phyloP scores from a whole-genome alignment of 2,113 vertebrate species.

The Phylloscopus trochilus region DNA sequence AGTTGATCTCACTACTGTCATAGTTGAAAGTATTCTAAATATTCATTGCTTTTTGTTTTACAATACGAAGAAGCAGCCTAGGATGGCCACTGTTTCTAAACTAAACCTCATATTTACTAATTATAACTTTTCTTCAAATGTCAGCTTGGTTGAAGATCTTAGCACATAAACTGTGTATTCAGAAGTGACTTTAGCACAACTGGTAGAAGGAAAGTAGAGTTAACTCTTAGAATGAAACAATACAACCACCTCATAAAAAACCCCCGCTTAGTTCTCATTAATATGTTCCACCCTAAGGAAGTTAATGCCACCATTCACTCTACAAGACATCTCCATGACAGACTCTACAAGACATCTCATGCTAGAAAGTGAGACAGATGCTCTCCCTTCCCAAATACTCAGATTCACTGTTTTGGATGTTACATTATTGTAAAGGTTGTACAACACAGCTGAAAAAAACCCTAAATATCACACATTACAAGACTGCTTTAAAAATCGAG shows the following conservation, averaged over 20 bases:
- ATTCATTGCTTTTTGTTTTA: not conserved
- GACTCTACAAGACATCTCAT: not conserved
- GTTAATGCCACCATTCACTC: not conserved
- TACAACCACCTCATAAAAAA: not conserved
- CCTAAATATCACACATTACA: not conserved
- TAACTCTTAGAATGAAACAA: not conserved
- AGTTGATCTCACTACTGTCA: not conserved
- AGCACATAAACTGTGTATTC: not conserved
- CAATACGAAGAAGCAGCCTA: not conserved
- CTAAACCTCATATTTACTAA: not conserved
- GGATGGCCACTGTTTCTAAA: not conserved
- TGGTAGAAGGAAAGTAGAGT: not conserved
- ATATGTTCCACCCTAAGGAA: not conserved
- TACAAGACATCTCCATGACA: not conserved
- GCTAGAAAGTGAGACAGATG: not conserved
- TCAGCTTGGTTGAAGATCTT: not conserved
- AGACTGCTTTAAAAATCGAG: not conserved
- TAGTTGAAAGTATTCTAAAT: not conserved
- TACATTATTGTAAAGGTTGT: not conserved
- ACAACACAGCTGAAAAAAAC: not conserved
- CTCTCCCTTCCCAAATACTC: not conserved
- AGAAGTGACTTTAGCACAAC: not conserved
- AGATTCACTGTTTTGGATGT: not conserved
- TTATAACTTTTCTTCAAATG: not conserved
- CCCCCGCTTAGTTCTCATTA: rapidly evolving